Percentiles rank a stretch among this genome's conserved stretches.
phyloP scores from a whole-genome alignment of 2,113 vertebrate species.

The Scortum barcoo region DNA sequence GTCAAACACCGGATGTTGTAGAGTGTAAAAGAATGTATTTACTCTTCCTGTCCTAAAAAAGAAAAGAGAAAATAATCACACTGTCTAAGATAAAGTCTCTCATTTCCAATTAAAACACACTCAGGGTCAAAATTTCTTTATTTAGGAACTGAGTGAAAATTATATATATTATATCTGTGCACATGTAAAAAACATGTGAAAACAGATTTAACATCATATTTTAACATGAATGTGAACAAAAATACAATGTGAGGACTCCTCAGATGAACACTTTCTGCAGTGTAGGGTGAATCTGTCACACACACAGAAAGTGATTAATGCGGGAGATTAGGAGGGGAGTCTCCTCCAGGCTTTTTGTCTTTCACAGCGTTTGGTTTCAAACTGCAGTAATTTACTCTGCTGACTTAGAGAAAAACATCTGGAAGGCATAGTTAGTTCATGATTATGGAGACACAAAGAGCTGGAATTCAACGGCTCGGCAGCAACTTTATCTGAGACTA shows the following conservation, averaged over 20 bases:
- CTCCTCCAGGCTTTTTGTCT: neutral
- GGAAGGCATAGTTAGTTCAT: neutral
- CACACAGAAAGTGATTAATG: slow-evolving; percentile 11
- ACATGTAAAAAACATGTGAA: neutral
- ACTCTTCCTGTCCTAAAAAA: neutral
- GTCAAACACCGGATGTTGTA: neutral
- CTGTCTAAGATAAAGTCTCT: neutral
- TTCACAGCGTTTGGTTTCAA: neutral
- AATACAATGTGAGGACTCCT: neutral
- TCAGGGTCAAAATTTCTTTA: neutral
- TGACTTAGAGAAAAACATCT: neutral
- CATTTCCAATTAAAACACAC: neutral
- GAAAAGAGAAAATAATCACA: neutral
- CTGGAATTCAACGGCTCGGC: no score
- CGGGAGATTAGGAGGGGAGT: neutral
- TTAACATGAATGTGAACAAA: neutral
- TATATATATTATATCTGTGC: neutral
- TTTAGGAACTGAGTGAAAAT: neutral
- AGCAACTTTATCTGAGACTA: no score
- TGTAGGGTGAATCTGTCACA: neutral
- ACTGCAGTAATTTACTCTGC: neutral
- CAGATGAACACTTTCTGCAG: neutral
- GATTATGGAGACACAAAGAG: neutral
- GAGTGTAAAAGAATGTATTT: neutral
- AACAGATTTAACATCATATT: neutral